Evolutionary conservation across 2,113 vertebrate genomes (phyloP).

Genomic region (Butastur rufipennis): DNA sequence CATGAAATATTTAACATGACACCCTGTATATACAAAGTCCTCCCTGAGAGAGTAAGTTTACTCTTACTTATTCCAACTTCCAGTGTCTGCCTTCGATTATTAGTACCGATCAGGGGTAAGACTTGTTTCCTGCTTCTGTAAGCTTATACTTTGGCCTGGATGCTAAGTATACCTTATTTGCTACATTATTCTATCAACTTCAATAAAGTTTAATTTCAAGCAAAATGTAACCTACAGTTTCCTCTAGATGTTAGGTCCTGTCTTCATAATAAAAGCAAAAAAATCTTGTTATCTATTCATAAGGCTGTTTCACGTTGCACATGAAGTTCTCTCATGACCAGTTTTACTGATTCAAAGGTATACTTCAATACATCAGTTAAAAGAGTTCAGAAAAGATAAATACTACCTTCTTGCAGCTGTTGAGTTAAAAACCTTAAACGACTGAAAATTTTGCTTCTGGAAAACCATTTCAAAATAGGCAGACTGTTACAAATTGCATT

Average conservation of each 20-base stretch:
- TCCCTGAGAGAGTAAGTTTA: background rate
- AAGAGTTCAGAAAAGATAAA: background rate
- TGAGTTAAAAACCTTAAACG: background rate
- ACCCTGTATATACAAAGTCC: background rate
- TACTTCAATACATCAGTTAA: background rate
- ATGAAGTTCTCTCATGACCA: background rate
- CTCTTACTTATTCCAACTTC: background rate
- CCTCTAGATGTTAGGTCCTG: background rate
- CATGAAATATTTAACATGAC: background rate
- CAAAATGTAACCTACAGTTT: background rate
- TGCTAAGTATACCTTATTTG: background rate
- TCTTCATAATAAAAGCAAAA: background rate
- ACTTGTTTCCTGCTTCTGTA: background rate
- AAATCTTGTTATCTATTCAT: background rate
- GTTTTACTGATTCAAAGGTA: background rate
- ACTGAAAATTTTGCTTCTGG: background rate
- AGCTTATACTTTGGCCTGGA: background rate
- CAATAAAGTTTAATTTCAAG: background rate
- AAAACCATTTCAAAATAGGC: background rate
- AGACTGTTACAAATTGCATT: background rate
- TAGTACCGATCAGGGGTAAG: background rate
- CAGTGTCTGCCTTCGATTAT: background rate
- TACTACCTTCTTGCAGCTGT: background rate
- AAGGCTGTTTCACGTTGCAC: background rate
- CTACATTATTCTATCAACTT: background rate